Evolutionary conservation across 2,113 vertebrate species (phyloP), one percentile per base, ranked within the genome.

Genomic region (Emydura subglobosa): DNA sequence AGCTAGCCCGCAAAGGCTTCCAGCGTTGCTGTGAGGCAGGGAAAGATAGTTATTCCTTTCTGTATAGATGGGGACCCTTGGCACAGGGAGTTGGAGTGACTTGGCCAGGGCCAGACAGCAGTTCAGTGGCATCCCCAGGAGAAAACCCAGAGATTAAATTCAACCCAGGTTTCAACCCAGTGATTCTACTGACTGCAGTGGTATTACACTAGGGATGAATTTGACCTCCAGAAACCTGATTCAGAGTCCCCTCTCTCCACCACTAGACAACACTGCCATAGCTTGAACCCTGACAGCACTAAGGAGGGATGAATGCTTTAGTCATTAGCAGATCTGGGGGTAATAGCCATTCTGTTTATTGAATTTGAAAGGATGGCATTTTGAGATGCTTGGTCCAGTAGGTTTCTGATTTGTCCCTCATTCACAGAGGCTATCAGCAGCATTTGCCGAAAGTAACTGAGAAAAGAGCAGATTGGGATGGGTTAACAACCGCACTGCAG

Each of bases 401-500:
- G 47, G 27, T 34, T 79, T 79, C 17, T 79, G 47, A 50, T 7
- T 12, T 25, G 34, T 39, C 53, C n/a, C 34, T 10, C 24, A 39
- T 82, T 39, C 51, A 13, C 5, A 34, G 65, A 72, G 65, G 19
- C 7, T 8, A 21, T 72, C n/a, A 9, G 9, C 24, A 50, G 34
- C 79, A 39, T 2, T 1, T 29, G 85, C 84, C 79, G 55, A 25
- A 16, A 88, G 13, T 0, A 14, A 53, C 39, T 6, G 65, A 65
- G 44, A n/a, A 49, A 47, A 42, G 55, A 47, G 39, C 49, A 12
- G 50, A 17, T 9, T 19, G 34, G 44, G 89, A 51, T 65, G 16
- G 1, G 82, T 14, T 49, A 27, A 65, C 51, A 54, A 3, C 16
- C n/a, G 54, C 29, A 2, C 0, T 9, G 39, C 27, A 13, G 88